phyloP scores from a whole-genome alignment of 2,888 invertebrate genomes.

The Leptopilina syphax region DNA sequence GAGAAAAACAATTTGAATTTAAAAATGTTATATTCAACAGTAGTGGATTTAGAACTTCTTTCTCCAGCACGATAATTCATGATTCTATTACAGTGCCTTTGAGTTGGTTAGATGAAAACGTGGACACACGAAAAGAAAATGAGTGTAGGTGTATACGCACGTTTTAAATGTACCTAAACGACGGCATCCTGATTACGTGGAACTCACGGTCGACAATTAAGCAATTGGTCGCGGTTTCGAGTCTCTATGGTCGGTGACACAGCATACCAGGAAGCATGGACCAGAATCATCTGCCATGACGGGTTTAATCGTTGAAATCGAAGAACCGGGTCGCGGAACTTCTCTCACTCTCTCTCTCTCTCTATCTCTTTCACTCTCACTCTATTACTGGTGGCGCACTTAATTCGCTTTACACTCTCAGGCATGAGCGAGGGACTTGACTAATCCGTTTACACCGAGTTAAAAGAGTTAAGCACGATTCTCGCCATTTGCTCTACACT shows the following conservation, averaged over 20 bases:
- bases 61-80: no score
- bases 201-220: conserved; percentile 69
- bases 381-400: conserved; percentile 14
- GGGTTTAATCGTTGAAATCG: conserved; percentile 47
- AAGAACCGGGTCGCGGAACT: conserved; percentile 37
- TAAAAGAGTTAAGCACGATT: conserved; percentile 38
- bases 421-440: conserved; percentile 36
- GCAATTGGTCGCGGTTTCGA: conserved; percentile 73
- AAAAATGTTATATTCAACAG: no score
- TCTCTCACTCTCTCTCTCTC: no score
- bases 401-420: conserved; percentile 31
- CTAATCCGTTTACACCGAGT: conserved; percentile 39
- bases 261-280: conserved; percentile 62
- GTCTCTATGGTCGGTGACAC: conserved; percentile 62
- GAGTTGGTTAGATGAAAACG: background rate
- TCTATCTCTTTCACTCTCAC: background rate
- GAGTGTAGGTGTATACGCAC: conserved; percentile 69
- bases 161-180: conserved; percentile 70
- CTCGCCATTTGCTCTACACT: conserved; percentile 39
- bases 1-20: no score
- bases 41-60: no score
- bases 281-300: conserved; percentile 45
- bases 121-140: conserved; percentile 53
- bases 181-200: conserved; percentile 74
- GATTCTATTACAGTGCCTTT: background rate